Base-by-base conservation (phyloP, 2,797 vertebrate species). In the Rhadinocentrus ornatus region DNA sequence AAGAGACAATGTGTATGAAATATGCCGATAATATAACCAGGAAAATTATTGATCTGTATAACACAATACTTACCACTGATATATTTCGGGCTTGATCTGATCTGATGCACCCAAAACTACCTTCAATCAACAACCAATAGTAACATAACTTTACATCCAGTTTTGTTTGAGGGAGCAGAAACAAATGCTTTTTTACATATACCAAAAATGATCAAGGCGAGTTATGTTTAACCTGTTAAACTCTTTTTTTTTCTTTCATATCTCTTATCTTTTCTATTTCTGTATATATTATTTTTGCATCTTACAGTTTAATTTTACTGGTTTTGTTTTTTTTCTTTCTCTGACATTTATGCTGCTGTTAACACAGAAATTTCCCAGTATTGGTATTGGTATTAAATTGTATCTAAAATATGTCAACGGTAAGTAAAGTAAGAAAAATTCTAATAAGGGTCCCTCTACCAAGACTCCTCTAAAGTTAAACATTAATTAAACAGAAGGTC, bases 401-500 rank as follows among this genome's bases (percentile, higher is more conserved):
- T n/a, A 46, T 46, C 20, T n/a, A 20, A 48, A 10, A n/a, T 48
- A 48, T n/a, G 48, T 24, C 22, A 0, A 26, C n/a, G 4, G 48
- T 3, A 1, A 3, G 24, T 13, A 52, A 52, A 26, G 48, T 3
- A 1, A 3, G 24, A 5, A 52, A 52, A 26, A 52, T 52, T 46
- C 22, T 16, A 16, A 16, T 18, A 6, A 44, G 26, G 26, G 39
- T 20, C 16, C 16, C 3, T 61, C 10, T 27, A 61, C 37, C 27
- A 59, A 59, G n/a, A 26, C n/a, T 24, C 22, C 8, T 24, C 13
- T 22, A 11, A 37, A 5, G 35, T 18, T 15, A 6, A 5, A 44
- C 37, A 27, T 41, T 61, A 24, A 44, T 44, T 61, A 44, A 52
- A 26, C 48, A 52, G 12, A 52, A 52, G 48, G 48, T 52, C 37